Conservation (phyloP, 2,797 vertebrate species). For the Lithobates sylvaticus region DNA sequence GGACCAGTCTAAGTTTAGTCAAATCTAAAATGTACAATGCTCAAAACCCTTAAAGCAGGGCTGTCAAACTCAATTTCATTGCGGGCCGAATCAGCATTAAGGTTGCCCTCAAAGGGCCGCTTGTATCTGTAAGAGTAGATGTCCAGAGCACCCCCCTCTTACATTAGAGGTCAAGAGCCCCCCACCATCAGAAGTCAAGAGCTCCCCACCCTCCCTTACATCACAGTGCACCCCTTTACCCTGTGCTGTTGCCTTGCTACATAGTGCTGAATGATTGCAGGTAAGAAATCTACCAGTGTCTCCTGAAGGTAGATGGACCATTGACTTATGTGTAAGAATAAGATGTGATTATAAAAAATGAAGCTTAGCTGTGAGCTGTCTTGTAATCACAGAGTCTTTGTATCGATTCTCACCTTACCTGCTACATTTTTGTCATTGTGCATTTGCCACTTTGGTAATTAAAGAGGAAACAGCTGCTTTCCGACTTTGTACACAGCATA, state of each 20-base stretch:
- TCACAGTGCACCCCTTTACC: no score
- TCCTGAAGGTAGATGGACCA: not conserved
- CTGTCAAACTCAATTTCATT: no score
- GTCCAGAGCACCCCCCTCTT: no score
- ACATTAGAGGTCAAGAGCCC: no score
- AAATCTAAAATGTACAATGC: no score
- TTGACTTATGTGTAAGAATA: not conserved
- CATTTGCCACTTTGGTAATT: constrained; percentile 27
- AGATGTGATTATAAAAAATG: not conserved
- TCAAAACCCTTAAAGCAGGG: no score
- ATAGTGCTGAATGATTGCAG: not conserved
- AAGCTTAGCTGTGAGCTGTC: not conserved
- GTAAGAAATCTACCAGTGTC: not conserved
- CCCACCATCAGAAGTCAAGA: no score
- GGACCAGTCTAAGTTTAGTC: no score
- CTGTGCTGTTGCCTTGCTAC: not conserved
- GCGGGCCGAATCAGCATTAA: no score
- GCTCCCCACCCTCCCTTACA: no score
- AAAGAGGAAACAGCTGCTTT: constrained; percentile 32
- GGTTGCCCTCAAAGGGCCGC: no score
- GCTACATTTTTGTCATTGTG: constrained; percentile 15
- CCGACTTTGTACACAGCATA: not conserved
- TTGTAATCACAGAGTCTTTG: not conserved
- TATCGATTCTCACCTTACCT: not conserved
- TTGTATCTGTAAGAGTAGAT: no score